Evolutionary conservation across 2,797 vertebrate species (phyloP), one percentile per base, ranked within the genome.

Genomic region (Sebastes iracundus): DNA sequence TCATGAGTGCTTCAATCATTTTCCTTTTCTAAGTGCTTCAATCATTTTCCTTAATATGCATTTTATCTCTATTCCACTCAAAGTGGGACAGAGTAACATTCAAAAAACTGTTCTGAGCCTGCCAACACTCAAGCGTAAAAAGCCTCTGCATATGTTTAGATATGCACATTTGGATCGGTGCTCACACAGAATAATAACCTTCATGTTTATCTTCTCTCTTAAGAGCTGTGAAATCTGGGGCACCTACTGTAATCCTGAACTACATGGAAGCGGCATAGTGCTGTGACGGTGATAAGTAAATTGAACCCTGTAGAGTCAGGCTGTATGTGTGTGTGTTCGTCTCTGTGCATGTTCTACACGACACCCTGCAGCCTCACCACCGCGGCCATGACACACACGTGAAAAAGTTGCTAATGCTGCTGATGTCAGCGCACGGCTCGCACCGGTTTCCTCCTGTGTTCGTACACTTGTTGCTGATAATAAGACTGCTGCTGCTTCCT

Each of bases 201-300:
- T 74, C 46, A 49, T 82, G 81, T 85, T 87, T 85, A 74, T 61
- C 74, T 89, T 84, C 56, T 78, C 59, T 72, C 23, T 80, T 84
- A 83, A 81, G 67, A 82, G 79, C 83, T 80, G 69, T 84, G 70
- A 90, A 90, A 92, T 89, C 84, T 90, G 83, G 80, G 83, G 30
- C 71, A n/a, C 6, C 32, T 79, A 22, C 52, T n/a, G 52, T 53
- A 82, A 90, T 89, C 86, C 77, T 22, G 61, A 59, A 77, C 81
- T 77, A 74, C 0, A 7, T 56, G 6, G 62, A 81, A 77, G 78
- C 25, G 14, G 69, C 16, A 55, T 42, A 79, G 32, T 58, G 80
- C 78, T 77, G 84, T 75, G 80, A 78, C 22, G 7, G 59, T 53
- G 81, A 87, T 78, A 87, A 82, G 73, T 72, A 79, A 80, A 87